Evolutionary conservation across 2,113 vertebrate genomes (phyloP).

Genomic region (Phrynosoma platyrhinos): DNA sequence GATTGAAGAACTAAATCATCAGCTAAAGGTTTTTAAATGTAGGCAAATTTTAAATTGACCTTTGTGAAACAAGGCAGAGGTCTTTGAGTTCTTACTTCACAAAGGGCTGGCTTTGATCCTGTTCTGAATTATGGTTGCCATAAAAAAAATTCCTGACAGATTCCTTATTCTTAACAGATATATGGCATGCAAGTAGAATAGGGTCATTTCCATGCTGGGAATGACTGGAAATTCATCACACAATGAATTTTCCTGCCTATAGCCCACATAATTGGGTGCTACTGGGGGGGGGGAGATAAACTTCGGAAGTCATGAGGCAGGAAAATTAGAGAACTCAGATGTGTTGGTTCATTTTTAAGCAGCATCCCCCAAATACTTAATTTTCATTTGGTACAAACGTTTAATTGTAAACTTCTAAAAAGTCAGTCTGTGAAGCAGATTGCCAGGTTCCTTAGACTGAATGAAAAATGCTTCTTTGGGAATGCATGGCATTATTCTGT

Average conservation of each 20-base stretch:
- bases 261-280: not conserved
- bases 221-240: no score
- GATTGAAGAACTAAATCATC: no score
- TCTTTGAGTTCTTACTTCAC: no score
- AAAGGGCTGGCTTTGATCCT: no score
- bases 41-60: no score
- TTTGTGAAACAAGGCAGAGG: no score
- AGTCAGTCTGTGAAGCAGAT: constrained; percentile 2
- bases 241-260: not conserved
- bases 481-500: constrained; percentile 23
- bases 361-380: not conserved
- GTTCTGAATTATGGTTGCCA: no score
- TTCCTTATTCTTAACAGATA: no score
- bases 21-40: no score
- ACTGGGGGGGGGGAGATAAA: not conserved
- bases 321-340: not conserved
- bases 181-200: no score
- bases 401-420: not conserved
- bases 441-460: not conserved
- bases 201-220: no score
- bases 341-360: not conserved
- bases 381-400: not conserved
- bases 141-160: no score
- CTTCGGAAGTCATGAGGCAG: not conserved
- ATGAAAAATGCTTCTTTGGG: constrained; percentile 13